These are phyloP conservation scores for Eubucco bourcierii DNA, from an alignment of 2,113 vertebrate species.

Conservation along the genomic window DNA sequence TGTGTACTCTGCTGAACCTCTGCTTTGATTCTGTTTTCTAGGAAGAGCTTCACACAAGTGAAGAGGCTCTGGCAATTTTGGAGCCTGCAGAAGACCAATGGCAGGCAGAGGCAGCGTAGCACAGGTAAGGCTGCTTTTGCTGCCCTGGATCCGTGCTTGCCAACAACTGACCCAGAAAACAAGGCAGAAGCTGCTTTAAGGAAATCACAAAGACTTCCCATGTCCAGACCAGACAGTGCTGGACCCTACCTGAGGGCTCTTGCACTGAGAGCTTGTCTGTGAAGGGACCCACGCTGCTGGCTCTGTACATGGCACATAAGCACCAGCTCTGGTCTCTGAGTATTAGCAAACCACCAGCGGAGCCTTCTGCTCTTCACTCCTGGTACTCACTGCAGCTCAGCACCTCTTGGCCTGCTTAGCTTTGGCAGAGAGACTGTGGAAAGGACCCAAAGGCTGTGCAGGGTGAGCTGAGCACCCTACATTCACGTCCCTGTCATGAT, in stretches of 20 bases:
- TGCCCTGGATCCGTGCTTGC: neutral
- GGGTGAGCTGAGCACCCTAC: neutral
- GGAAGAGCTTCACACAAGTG: neutral
- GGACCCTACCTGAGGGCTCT: neutral
- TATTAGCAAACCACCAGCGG: no score
- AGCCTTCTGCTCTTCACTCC: neutral
- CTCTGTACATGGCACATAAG: accelerated
- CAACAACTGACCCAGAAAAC: neutral
- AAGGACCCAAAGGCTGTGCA: accelerated
- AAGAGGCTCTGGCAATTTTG: neutral
- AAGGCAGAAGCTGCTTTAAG: accelerated
- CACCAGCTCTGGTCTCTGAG: neutral
- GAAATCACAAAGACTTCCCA: accelerated
- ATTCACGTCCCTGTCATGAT: accelerated
- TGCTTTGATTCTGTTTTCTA: neutral
- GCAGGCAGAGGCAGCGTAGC: neutral
- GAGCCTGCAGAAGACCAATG: neutral
- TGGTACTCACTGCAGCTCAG: neutral
- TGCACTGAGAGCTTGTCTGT: accelerated
- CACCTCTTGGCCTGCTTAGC: neutral
- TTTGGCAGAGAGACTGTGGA: neutral
- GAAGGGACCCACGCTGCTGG: neutral
- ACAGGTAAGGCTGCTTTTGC: neutral
- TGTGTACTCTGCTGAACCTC: neutral
- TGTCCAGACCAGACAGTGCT: neutral